Conservation (phyloP, 64 coral and sea anemone species). For the Astreopora myriophthalma region DNA sequence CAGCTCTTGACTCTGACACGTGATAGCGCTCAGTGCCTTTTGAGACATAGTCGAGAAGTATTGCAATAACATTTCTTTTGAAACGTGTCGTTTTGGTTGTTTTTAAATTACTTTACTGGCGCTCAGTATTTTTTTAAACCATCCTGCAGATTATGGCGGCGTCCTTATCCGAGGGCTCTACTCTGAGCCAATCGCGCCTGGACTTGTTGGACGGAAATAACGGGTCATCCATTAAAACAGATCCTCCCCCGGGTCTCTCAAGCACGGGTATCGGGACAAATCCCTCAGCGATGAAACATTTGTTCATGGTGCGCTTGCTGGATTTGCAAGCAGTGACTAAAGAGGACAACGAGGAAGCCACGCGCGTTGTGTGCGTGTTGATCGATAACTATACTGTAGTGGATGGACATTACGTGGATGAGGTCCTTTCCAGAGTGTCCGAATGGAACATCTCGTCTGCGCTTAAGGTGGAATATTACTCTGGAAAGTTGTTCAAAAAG, state of each 20-base stretch:
- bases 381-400: slow-evolving; percentile 78
- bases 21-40: no score
- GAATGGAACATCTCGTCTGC: slow-evolving; percentile 34
- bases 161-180: background rate
- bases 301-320: slow-evolving; percentile 80
- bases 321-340: slow-evolving; percentile 29
- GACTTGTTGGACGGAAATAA: slow-evolving; percentile 19
- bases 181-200: background rate
- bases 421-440: slow-evolving; percentile 59
- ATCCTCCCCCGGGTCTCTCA: background rate
- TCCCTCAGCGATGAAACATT: background rate
- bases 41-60: no score
- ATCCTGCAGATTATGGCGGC: background rate
- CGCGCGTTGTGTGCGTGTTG: slow-evolving; percentile 62
- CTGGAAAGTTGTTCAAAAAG: slow-evolving; percentile 57
- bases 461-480: slow-evolving; percentile 70
- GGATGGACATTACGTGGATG: slow-evolving; percentile 59
- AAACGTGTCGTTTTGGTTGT: background rate
- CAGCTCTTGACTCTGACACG: no score
- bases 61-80: no score
- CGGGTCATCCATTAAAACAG: background rate
- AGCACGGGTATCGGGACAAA: background rate
- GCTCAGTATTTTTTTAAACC: no score
- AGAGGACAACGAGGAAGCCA: background rate
- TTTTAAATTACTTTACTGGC: no score